A percentile compares a stretch with the other conserved stretches of the same genome.
Evolutionary conservation across 2,888 invertebrate genomes (phyloP).

Genomic region (Nephrotoma flavescens): DNA sequence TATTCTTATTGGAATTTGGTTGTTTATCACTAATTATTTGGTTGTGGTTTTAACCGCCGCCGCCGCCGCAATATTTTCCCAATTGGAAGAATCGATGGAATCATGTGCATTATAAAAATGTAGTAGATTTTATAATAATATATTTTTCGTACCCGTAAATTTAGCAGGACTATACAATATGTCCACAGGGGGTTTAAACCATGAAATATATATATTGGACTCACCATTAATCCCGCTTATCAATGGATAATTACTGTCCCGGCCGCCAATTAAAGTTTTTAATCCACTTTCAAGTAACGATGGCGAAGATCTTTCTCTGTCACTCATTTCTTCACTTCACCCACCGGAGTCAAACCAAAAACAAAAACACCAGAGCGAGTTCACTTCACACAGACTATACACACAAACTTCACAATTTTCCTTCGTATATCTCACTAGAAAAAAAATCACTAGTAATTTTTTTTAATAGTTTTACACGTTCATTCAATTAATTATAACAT

Average conservation of each 20-base stretch:
- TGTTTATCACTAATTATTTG: neutral
- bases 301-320: slow-evolving; percentile 79
- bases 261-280: slow-evolving; percentile 67
- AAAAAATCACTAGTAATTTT: neutral
- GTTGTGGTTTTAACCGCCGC: neutral
- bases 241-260: slow-evolving; percentile 65
- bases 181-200: too few species aligned
- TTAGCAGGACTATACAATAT: neutral
- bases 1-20: neutral
- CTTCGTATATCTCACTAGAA: neutral
- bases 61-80: neutral
- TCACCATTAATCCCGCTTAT: slow-evolving; percentile 58
- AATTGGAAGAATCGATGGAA: neutral
- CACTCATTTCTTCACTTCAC: slow-evolving; percentile 46
- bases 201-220: slow-evolving; percentile 13
- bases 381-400: neutral
- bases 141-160: neutral
- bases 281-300: slow-evolving; percentile 74
- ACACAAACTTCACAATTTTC: neutral
- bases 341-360: neutral
- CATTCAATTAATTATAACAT: neutral
- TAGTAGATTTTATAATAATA: neutral
- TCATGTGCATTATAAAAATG: neutral
- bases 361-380: neutral
- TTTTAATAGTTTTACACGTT: neutral